phyloP scores from a whole-genome alignment of 2,797 vertebrate genomes.

The Melanitta fusca region DNA sequence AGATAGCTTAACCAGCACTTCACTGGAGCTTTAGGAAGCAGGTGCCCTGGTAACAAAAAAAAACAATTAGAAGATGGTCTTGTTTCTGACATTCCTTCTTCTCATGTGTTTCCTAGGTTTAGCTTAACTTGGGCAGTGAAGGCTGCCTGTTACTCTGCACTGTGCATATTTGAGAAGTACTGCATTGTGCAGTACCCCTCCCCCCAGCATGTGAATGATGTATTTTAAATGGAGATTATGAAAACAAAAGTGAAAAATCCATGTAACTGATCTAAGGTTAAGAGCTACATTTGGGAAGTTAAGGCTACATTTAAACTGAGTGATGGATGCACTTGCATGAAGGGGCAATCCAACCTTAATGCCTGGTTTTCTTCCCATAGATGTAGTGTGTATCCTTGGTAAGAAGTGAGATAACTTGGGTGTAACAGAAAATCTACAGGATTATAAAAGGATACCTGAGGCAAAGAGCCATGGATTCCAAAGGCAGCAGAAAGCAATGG shows the following conservation, averaged over 20 bases:
- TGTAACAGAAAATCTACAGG: not conserved
- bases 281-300: constrained; percentile 5
- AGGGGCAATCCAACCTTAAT: not conserved
- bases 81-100: not conserved
- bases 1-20: not conserved
- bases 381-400: not conserved
- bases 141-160: not conserved
- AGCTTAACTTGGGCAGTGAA: not conserved
- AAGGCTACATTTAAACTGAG: not conserved
- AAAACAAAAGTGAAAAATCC: constrained; percentile 29
- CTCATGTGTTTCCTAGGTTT: not conserved
- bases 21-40: not conserved
- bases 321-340: not conserved
- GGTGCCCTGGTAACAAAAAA: not conserved
- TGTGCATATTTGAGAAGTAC: not conserved
- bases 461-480: not conserved
- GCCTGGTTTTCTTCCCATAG: not conserved
- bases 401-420: not conserved
- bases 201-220: not conserved
- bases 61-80: not conserved
- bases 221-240: constrained; percentile 13
- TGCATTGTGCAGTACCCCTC: not conserved
- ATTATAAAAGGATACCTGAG: not conserved
- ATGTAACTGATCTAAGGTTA: constrained; percentile 23
- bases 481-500: not conserved